These are phyloP conservation scores for Hippocampus zosterae DNA, from an alignment of 2,113 vertebrate genomes.

Conservation along the genomic window DNA sequence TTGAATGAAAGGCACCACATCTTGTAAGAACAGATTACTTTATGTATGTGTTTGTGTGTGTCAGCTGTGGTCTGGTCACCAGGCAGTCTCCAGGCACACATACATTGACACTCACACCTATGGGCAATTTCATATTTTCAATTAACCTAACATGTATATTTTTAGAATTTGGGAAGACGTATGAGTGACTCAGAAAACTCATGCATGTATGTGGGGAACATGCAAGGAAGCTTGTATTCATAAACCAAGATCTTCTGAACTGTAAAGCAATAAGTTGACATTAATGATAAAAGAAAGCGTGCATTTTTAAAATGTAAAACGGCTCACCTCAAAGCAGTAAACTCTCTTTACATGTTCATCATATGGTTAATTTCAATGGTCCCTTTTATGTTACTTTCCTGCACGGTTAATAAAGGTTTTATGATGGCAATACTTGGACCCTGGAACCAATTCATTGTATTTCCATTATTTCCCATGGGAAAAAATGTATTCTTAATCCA, in stretches of 20 bases:
- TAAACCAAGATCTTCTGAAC: no score
- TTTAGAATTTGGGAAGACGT: no score
- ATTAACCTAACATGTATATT: no score
- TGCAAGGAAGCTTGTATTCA: no score
- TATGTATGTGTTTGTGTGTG: neutral
- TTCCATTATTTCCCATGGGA: neutral
- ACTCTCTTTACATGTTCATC: neutral
- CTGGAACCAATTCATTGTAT: neutral
- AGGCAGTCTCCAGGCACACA: no score
- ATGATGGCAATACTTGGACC: neutral
- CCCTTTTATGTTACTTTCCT: neutral
- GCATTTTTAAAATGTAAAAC: no score
- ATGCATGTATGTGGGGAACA: no score
- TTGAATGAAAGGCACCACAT: neutral
- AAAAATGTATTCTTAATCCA: neutral
- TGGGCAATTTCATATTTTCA: no score
- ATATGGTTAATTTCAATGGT: neutral
- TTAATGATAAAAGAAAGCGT: neutral
- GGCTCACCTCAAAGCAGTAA: neutral
- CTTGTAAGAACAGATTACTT: neutral
- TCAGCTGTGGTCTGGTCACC: no score
- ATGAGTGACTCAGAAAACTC: no score
- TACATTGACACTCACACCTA: no score
- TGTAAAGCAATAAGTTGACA: neutral
- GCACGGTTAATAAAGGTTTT: neutral